These are phyloP conservation scores for Galeopterus variegatus DNA, from an alignment of 2,113 vertebrate species.

Conservation along the genomic window DNA sequence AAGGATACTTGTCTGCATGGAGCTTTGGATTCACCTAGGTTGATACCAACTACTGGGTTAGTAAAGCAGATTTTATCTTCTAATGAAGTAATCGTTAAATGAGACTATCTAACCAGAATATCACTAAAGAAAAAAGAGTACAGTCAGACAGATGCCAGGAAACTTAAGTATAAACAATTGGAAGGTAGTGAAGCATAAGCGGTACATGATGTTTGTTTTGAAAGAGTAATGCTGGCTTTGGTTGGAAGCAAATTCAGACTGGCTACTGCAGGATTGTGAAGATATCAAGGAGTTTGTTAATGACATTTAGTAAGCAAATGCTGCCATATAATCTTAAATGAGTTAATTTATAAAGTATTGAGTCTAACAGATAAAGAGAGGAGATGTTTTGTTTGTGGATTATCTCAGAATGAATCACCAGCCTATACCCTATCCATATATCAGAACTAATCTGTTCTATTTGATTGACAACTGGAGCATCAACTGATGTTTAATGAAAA, in stretches of 20 bases:
- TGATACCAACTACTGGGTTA: background rate
- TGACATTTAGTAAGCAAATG: background rate
- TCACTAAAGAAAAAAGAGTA: background rate
- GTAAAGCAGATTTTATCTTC: background rate
- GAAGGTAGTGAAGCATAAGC: background rate
- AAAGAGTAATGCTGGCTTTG: background rate
- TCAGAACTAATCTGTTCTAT: background rate
- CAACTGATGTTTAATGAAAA: background rate
- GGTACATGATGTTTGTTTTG: background rate
- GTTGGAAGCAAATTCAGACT: background rate
- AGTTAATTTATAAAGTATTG: background rate
- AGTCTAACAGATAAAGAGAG: background rate
- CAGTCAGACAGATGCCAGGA: background rate
- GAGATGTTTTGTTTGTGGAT: background rate
- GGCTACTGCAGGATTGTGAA: background rate
- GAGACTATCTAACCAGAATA: background rate
- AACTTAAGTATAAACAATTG: background rate
- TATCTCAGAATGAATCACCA: background rate
- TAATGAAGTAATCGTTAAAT: conserved; percentile 13
- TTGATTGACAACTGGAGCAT: background rate
- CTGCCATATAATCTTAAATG: background rate
- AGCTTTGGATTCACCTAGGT: background rate
- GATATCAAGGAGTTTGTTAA: background rate
- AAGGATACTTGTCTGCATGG: background rate
- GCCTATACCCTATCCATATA: background rate